phyloP scores from a whole-genome alignment of 30 jellyfish, hydroid and myxozoan genomes.

The Hydractinia echinata region DNA sequence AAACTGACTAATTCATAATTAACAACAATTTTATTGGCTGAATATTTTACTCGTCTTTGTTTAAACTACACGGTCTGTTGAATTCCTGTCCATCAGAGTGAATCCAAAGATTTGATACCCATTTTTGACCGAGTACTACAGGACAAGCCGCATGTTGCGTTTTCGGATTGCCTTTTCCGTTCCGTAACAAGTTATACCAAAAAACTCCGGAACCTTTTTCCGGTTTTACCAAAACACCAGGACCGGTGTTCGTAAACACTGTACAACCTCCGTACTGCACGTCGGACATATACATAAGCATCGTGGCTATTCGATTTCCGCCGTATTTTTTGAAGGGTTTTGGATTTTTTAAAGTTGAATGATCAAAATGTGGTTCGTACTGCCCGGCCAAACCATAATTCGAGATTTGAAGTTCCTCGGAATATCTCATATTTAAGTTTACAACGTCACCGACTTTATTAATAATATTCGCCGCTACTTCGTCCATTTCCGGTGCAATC shows the following conservation, averaged over 20 bases:
- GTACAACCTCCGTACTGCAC: conserved; percentile 34
- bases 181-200: conserved; percentile 32
- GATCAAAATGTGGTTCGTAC: conserved; percentile 83
- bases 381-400: conserved; percentile 95
- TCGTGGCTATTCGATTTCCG: conserved; percentile 55
- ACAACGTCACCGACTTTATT: conserved; percentile 60
- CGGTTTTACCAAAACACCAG: conserved; percentile 25
- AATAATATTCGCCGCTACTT: conserved; percentile 50
- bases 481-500: conserved; percentile 67
- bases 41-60: conserved; percentile 9
- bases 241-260: conserved; percentile 33
- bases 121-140: conserved; percentile 31
- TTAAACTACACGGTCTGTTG: conserved; percentile 27
- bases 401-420: conserved; percentile 74
- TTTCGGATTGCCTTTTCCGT: conserved; percentile 21
- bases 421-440: conserved; percentile 67
- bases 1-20: too few species aligned
- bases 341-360: conserved; percentile 48
- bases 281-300: conserved; percentile 23
- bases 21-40: too few species aligned
- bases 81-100: conserved; percentile 40
- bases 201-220: conserved; percentile 41
- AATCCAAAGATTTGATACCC: conserved; percentile 39
- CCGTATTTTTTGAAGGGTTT: conserved; percentile 44
- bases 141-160: conserved; percentile 43